Evolutionary conservation across 1,140 invertebrate species (phyloP).

Genomic region (Portunus trituberculatus): DNA sequence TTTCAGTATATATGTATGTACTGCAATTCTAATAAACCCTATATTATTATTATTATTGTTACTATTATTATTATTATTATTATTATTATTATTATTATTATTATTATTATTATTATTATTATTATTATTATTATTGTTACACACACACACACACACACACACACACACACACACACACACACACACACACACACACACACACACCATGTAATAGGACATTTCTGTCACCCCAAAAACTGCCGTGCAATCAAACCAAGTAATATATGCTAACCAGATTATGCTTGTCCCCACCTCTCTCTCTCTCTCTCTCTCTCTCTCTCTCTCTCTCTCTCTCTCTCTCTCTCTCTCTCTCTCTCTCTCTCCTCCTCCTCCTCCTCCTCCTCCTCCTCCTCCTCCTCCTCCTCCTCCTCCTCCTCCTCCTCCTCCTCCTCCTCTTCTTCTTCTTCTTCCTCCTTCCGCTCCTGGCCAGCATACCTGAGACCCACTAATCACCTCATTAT

Average conservation of each 20-base stretch:
- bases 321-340: not conserved
- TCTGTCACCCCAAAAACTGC: not conserved
- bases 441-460: not conserved
- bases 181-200: no score
- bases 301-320: not conserved
- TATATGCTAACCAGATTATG: not conserved
- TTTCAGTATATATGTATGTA: not conserved
- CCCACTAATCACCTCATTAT: not conserved
- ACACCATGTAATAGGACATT: no score
- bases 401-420: not conserved
- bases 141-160: slow-evolving; percentile 25
- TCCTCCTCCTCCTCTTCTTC: not conserved
- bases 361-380: not conserved
- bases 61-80: no score
- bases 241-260: not conserved
- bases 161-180: not conserved
- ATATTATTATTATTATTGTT: no score
- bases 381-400: no score
- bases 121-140: not conserved
- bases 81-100: no score
- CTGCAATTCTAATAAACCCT: not conserved
- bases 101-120: not conserved
- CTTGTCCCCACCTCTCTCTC: not conserved
- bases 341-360: not conserved
- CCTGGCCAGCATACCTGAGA: not conserved